These are phyloP conservation scores for Drosophila ogumai DNA, from an alignment of 1,140 invertebrate species.

Conservation along the genomic window DNA sequence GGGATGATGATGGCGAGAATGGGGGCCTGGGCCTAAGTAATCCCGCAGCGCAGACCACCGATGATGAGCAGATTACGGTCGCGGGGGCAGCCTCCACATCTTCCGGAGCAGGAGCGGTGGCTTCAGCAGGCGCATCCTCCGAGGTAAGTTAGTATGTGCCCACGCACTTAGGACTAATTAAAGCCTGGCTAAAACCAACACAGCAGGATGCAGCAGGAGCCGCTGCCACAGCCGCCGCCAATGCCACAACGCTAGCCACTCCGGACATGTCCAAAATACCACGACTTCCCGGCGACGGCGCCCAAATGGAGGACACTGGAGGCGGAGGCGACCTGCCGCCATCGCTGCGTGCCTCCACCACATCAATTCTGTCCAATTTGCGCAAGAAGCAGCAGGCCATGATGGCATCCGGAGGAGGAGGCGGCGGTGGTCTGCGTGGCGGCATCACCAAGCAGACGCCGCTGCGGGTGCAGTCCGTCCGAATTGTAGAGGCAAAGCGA, in stretches of 20 bases:
- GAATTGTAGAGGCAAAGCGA: slow-evolving; percentile 77
- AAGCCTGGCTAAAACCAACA: slow-evolving; percentile 64
- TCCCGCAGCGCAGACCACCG: slow-evolving; percentile 72
- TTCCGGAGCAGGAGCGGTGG: slow-evolving; percentile 1
- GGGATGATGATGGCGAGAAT: slow-evolving; percentile 10
- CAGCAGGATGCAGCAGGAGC: slow-evolving; percentile 60
- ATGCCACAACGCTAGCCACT: slow-evolving; percentile 32
- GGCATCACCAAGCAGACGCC: slow-evolving; percentile 68
- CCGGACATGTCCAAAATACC: slow-evolving; percentile 85
- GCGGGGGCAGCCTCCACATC: slow-evolving; percentile 32
- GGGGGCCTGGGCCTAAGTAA: slow-evolving; percentile 60
- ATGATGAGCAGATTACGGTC: slow-evolving; percentile 70
- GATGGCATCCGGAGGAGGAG: slow-evolving; percentile 25
- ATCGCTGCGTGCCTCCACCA: slow-evolving; percentile 71
- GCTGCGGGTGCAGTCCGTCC: slow-evolving; percentile 78
- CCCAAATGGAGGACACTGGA: slow-evolving; percentile 77
- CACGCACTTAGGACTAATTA: slow-evolving; percentile 77
- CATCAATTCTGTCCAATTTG: slow-evolving; percentile 78
- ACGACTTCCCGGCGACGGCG: slow-evolving; percentile 86
- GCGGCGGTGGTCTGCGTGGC: slow-evolving; percentile 22
- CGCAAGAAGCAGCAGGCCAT: slow-evolving; percentile 69
- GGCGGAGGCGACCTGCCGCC: slow-evolving; percentile 56
- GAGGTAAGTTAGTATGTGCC: slow-evolving; percentile 65
- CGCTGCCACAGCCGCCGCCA: slow-evolving; percentile 12
- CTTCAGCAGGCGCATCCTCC: slow-evolving; percentile 14